Evolutionary conservation across 2,113 vertebrate species (phyloP), one percentile per base, ranked within the genome.

Genomic region (Chlamydotis undulata): DNA sequence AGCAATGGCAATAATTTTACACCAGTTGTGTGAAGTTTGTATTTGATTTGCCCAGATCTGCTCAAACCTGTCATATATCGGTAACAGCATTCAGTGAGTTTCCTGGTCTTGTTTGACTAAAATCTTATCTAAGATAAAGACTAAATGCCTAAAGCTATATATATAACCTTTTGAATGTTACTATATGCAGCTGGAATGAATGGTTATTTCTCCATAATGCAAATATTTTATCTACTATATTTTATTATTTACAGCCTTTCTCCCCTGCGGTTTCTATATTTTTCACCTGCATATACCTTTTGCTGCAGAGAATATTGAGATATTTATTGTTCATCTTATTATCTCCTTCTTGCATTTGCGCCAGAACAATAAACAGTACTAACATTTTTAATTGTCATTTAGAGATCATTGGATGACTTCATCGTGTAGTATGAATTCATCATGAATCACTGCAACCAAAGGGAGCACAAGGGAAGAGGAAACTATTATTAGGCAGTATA

Each of bases 401-500:
- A 65, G 64, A 77, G 35, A 87, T 89, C 3, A 6, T 55, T 89
- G 39, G 24, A 93, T 91, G 83, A 94, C 73, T 96, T 90, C 69
- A 89, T 93, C 26, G 15, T 12, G 1, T 67, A 76, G 75, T 70
- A 89, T 87, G 75, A 94, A 94, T 88, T 93, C 65, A 95, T 55
- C 43, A 69, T 91, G 86, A 96, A 95, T 95, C 86, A 92, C 70
- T 79, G 76, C 43, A 84, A 76, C 50, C 70, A 57, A 92, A 92
- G 33, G 69, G 55, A 95, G 47, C 57, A 67, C 1, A 2, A 90
- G 87, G 68, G 61, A 89, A 95, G 83, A 76, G 70, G 70, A 97
- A 92, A 84, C 63, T 77, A 74, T 94, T 96, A 96, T 92, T 93
- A 86, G 52, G 75, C 87, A 94, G 94, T 96, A 93, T 94, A 90